phyloP scores from a whole-genome alignment of 2,888 invertebrate genomes.

The Blastobasis lacticolella region DNA sequence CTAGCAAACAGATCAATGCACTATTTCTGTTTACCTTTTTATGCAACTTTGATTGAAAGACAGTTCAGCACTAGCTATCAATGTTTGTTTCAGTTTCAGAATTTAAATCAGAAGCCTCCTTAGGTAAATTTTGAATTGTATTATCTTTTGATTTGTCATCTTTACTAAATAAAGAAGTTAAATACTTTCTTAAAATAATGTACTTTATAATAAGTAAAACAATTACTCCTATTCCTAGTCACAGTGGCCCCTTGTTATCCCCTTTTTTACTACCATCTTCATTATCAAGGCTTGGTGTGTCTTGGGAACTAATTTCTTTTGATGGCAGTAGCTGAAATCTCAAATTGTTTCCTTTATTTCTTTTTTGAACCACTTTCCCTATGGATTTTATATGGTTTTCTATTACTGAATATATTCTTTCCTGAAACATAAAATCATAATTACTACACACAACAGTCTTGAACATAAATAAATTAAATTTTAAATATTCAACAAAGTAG shows the following conservation, averaged over 20 bases:
- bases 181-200: constrained; percentile 38
- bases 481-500: too few relatives aligned
- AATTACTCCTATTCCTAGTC: constrained; percentile 50
- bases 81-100: too few relatives aligned
- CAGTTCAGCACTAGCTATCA: too few relatives aligned
- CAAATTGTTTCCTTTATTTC: constrained; percentile 73
- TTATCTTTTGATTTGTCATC: not conserved
- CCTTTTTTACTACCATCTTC: constrained; percentile 22
- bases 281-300: constrained; percentile 11
- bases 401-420: constrained; percentile 71
- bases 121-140: too few relatives aligned
- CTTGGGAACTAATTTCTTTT: constrained; percentile 28
- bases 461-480: too few relatives aligned
- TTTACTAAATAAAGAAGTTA: constrained; percentile 18
- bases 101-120: too few relatives aligned
- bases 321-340: constrained; percentile 77
- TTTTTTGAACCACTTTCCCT: constrained; percentile 77
- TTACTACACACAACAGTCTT: too few relatives aligned
- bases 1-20: too few relatives aligned
- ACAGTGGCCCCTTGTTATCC: constrained; percentile 47
- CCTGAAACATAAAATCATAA: constrained; percentile 53
- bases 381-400: constrained; percentile 65
- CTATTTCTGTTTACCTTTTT: too few relatives aligned
- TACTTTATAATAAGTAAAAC: constrained; percentile 44
- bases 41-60: too few relatives aligned